Conservation (phyloP, 2,797 vertebrate species). For the Enteromius anoplus region DNA sequence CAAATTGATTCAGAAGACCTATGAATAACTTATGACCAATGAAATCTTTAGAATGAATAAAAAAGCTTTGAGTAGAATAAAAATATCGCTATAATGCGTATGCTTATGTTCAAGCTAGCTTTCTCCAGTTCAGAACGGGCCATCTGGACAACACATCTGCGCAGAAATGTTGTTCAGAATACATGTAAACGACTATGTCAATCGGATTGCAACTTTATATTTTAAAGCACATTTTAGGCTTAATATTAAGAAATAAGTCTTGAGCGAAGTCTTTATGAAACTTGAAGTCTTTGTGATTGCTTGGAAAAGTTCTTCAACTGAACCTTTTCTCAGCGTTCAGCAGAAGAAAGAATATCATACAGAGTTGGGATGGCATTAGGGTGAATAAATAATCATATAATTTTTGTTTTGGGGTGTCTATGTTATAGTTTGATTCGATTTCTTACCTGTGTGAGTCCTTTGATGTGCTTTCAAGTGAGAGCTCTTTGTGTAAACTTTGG, state of each 20-base stretch:
- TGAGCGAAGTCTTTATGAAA: neutral
- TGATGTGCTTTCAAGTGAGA: constrained; percentile 94
- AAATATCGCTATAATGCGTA: neutral
- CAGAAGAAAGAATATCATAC: neutral
- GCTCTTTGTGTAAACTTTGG: constrained; percentile 95
- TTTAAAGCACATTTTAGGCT: too few relatives aligned
- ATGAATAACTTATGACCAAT: too few relatives aligned
- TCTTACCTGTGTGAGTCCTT: constrained; percentile 91
- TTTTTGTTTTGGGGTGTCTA: neutral
- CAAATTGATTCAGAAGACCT: neutral
- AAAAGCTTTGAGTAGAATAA: neutral
- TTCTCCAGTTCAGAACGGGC: neutral
- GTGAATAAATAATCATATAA: too few relatives aligned
- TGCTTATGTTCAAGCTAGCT: neutral
- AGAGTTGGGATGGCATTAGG: neutral
- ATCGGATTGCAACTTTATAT: neutral
- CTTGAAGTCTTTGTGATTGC: neutral
- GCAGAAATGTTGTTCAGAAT: neutral
- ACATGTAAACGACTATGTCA: neutral
- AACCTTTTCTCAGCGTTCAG: neutral
- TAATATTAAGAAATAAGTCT: neutral
- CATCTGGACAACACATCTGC: neutral
- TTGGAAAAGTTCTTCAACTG: neutral
- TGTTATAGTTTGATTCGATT: neutral
- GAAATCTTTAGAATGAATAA: neutral